Base-by-base conservation (phyloP, 2,113 vertebrate species). In the Globicephala melas region DNA sequence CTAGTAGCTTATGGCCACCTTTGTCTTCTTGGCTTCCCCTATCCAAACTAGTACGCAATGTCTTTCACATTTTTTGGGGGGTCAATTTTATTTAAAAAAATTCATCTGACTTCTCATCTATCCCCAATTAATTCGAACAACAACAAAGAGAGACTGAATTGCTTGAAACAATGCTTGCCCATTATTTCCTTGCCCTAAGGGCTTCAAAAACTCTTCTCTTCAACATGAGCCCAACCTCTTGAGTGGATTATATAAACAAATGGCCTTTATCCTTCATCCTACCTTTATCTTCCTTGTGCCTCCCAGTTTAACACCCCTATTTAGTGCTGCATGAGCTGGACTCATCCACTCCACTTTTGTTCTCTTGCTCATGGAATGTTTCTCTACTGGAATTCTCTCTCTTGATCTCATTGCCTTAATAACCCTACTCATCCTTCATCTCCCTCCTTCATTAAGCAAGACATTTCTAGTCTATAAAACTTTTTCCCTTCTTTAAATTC, bases 1-100 rank as follows among this genome's bases (percentile, higher is more conserved):
- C 5, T 8, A 15, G 2, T 25, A n/a, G 14, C 18, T 47, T 1
- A 4, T 4, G n/a, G 31, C 0, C 11, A 5, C 0, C 38, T 62
- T 41, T 17, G 10, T 71, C 44, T 62, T 89, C 71, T 62, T 73
- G 65, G n/a, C 1, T 74, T 18, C 17, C 65, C 4, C 11, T 13
- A 53, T 12, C 4, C 63, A 77, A 65, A 68, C 70, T 38, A 41
- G 6, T 10, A 79, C 3, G 2, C 44, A 62, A 23, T 21, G 20
- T n/a, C 44, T 31, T 87, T 86, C 44, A 77, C 1, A 38, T 60
- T 10, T 60, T 67, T 13, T 63, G 55, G 60, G 73, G 26, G 17
- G 14, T 71, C 10, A 4, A 86, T 71, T 76, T 67, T 62, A n/a
- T 73, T 58, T 62, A 18, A 47, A 31, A 85, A 68, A 80, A 58